phyloP scores from a whole-genome alignment of 1,140 invertebrate genomes.

The Leptoteleia sp. region DNA sequence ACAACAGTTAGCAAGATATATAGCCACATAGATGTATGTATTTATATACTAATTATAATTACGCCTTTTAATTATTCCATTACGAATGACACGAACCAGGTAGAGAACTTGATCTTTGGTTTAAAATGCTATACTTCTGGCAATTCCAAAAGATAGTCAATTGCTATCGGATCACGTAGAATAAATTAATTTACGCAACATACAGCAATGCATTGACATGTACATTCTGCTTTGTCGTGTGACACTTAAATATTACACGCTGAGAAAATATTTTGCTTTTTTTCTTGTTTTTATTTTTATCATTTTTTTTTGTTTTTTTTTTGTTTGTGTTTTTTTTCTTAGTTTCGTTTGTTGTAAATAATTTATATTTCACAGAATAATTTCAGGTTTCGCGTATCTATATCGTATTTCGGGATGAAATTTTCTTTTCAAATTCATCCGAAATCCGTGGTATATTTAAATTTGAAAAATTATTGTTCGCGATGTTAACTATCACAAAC shows the following conservation, averaged over 20 bases:
- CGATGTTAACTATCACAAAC: not conserved
- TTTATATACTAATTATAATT: not conserved
- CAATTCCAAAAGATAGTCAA: conserved; percentile 72
- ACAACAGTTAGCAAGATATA: too few relatives aligned
- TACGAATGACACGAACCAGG: conserved; percentile 35
- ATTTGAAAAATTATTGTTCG: conserved; percentile 18
- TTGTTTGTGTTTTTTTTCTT: too few relatives aligned
- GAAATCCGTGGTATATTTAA: not conserved
- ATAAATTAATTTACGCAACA: conserved; percentile 67
- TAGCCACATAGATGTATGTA: too few relatives aligned
- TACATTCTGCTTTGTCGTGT: conserved; percentile 61
- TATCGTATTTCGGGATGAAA: conserved; percentile 11
- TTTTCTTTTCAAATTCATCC: conserved; percentile 8
- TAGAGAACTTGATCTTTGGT: conserved; percentile 57
- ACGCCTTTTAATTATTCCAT: conserved; percentile 6
- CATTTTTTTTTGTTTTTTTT: too few relatives aligned
- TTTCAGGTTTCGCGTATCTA: conserved; percentile 12
- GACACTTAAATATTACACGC: conserved; percentile 77
- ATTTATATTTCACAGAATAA: conserved; percentile 38
- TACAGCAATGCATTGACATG: conserved; percentile 70
- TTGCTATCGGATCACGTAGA: conserved; percentile 70
- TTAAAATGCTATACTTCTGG: conserved; percentile 67
- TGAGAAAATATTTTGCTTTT: conserved; percentile 80
- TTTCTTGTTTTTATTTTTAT: too few relatives aligned
- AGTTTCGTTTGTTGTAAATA: conserved; percentile 63